Evolutionary conservation across 2,888 invertebrate species (phyloP), one percentile per base, ranked within the genome.

Genomic region (Aporophyla nigra): DNA sequence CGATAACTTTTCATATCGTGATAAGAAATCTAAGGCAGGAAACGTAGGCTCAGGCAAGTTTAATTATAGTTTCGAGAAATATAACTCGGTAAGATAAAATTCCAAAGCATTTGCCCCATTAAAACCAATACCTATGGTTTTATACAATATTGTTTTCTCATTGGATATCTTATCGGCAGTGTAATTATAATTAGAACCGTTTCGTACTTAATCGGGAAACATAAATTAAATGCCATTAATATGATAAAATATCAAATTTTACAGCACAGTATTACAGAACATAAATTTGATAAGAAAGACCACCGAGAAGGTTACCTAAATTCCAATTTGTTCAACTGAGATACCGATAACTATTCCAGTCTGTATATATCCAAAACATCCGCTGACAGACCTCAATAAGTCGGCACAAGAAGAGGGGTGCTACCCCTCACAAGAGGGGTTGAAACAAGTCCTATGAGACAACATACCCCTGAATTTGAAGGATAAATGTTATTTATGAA

Each of bases 401-500:
- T 79, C 76, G 71, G 76, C 74, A 67, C 74, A 86, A 78, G 76
- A 71, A 74, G n/a, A 87, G 87, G 93, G 93, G 91, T 87, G 91
- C 83, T 83, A 87, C 92, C 92, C 91, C 77, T 88, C 81, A 80
- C 63, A 74, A 81, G 82, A 88, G 91, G 89, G 90, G 80, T 71
- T 74, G 83, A 33, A 33, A 21, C 33, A 40, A 59, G 77, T 82
- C 82, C 86, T 87, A 84, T 84, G 79, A 81, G 85, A 88, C 86
- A 88, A 81, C 81, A 87, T 82, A 79, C 90, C 92, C 90, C 90
- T 89, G 87, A 89, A 90, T 89, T 88, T 85, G 16, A 78, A 88
- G 92, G 92, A 93, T 91, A 93, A 90, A 92, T 88, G 88, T 90
- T 83, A 78, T 84, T 86, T 88, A 80, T 88, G 79, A 87, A 85